Conservation (phyloP, 1,140 invertebrate genomes). For the Planococcus citri region DNA sequence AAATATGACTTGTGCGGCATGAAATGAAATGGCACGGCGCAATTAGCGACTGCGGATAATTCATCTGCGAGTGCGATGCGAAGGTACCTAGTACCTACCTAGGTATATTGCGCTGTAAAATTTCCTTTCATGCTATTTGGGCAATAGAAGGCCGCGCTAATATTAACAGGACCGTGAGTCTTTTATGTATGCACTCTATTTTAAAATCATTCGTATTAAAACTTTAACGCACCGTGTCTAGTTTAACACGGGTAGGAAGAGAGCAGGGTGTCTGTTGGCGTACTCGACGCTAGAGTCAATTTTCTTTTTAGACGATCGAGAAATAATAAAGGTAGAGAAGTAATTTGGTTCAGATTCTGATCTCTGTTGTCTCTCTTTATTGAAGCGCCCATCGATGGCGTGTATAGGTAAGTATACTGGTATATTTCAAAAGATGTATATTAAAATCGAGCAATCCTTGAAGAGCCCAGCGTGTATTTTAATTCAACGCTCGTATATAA, state of each 20-base stretch:
- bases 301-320: not conserved
- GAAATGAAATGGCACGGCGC: too few relatives aligned
- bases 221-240: not conserved
- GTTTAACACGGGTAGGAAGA: not conserved
- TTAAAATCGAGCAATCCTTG: not conserved
- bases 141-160: not conserved
- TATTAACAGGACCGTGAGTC: not conserved
- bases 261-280: not conserved
- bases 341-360: too few relatives aligned
- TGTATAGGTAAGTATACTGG: not conserved
- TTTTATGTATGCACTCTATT: not conserved
- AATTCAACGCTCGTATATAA: not conserved
- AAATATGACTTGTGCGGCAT: too few relatives aligned
- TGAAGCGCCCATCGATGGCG: too few relatives aligned
- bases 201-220: slow-evolving; percentile 4
- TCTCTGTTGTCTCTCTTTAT: too few relatives aligned
- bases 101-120: too few relatives aligned
- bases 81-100: too few relatives aligned
- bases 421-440: not conserved
- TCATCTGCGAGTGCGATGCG: too few relatives aligned
- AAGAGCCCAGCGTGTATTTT: not conserved
- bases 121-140: too few relatives aligned
- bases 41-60: too few relatives aligned
- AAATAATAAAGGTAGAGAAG: not conserved
- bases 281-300: not conserved